Percentiles rank a stretch among this genome's conserved stretches.
phyloP scores from a whole-genome alignment of 2,888 invertebrate genomes.

The Platerodrilus igneus region DNA sequence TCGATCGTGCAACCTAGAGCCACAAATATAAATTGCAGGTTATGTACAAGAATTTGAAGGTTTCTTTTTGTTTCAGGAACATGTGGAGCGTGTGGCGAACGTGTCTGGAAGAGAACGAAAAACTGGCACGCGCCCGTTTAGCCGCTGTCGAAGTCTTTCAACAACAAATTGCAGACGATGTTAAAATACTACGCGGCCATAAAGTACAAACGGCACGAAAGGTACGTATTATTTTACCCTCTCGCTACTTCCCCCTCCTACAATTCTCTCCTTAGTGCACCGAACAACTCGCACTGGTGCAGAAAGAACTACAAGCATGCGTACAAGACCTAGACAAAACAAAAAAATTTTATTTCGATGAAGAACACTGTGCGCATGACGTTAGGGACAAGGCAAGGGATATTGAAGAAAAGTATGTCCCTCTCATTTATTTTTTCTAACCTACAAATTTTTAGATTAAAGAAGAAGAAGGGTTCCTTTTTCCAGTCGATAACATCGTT shows the following conservation, averaged over 20 bases:
- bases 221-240: slow-evolving; percentile 52
- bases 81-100: slow-evolving; percentile 98
- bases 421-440: too few species aligned
- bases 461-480: slow-evolving; percentile 94
- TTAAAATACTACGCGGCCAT: slow-evolving; percentile 76
- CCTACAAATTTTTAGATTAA: slow-evolving; percentile 59
- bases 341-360: slow-evolving; percentile 92
- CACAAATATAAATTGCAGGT: too few species aligned
- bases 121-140: slow-evolving; percentile 81
- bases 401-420: slow-evolving; percentile 84
- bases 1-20: too few species aligned
- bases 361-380: slow-evolving; percentile 93
- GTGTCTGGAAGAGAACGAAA: slow-evolving; percentile 92
- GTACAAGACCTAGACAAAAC: slow-evolving; percentile 90
- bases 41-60: too few species aligned
- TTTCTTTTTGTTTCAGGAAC: slow-evolving; percentile 61
- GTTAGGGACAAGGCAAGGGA: slow-evolving; percentile 92
- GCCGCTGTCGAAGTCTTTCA: slow-evolving; percentile 94
- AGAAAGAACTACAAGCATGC: slow-evolving; percentile 82
- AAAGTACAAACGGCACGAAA: slow-evolving; percentile 80
- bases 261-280: slow-evolving; percentile 58
- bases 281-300: slow-evolving; percentile 77
- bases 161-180: slow-evolving; percentile 91
- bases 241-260: slow-evolving; percentile 2
- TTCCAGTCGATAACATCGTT: slow-evolving; percentile 94